Base-by-base conservation (phyloP, 2,797 vertebrate species). In the Acanthurus lineatus region DNA sequence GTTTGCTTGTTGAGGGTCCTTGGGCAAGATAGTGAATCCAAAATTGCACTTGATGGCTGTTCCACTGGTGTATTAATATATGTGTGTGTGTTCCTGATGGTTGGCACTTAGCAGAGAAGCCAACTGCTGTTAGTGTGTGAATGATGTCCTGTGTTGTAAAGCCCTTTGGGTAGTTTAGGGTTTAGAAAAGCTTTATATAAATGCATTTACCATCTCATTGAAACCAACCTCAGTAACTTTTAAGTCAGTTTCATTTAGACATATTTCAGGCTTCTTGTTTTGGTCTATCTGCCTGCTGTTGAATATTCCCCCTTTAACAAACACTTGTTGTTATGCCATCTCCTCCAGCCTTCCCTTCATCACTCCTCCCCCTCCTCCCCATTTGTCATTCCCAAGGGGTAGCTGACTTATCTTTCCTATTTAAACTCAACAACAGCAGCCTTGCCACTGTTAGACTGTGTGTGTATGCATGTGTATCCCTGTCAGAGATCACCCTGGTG, bases 351-450 rank as follows among this genome's bases (percentile, higher is more conserved):
- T 71, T n/a, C 32, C 61, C 59, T 64, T 60, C 40, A 48, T 73
- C 70, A 45, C 32, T 25, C 22, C 53, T 16, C 44, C 58, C 48
- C 64, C 47, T 57, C 35, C 40, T 53, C 40, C n/a, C 35, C 76
- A 73, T 79, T 79, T 84, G 57, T 63, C 19, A 44, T 83, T 85
- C 69, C 65, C 38, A 22, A 45, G 70, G 69, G 74, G 48, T 49
- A 54, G 9, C 79, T 28, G 63, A 89, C 77, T 78, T 82, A 76
- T 89, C 84, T 81, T 67, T 76, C 80, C 40, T 62, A 84, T 83
- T 85, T 84, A 86, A 78, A 91, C 87, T 83, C 60, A 66, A 69
- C 85, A 87, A 73, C 77, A 63, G 63, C 67, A 73, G 81, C 74
- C 68, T 73, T 80, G 83, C 74, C 72, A 44, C 60, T 74, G 62